Evolutionary conservation across 2,888 invertebrate genomes (phyloP).

Genomic region (Xestobium rufovillosum): DNA sequence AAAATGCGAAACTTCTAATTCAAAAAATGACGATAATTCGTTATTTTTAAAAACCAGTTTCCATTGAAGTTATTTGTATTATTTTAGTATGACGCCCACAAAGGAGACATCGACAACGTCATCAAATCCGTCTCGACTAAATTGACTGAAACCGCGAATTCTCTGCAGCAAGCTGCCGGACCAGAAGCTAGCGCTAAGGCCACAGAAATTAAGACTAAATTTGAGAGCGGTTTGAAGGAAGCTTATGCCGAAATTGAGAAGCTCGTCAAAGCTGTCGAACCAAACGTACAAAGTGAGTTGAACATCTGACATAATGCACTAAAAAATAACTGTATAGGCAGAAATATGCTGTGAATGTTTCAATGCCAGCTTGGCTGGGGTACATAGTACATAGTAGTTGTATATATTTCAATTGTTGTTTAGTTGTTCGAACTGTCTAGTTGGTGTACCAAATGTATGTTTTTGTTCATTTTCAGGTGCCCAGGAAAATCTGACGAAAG

Average conservation of each 20-base stretch:
- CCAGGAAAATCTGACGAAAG: slow-evolving; percentile 19
- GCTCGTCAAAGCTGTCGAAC: slow-evolving; percentile 34
- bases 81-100: too few species aligned
- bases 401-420: too few species aligned
- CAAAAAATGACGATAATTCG: slow-evolving; percentile 4
- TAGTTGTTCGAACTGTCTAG: too few species aligned
- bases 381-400: too few species aligned
- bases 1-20: not conserved
- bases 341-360: too few species aligned
- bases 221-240: slow-evolving; percentile 33
- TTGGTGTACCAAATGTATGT: slow-evolving; percentile 18
- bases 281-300: slow-evolving; percentile 34
- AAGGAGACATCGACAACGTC: slow-evolving; percentile 30
- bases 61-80: slow-evolving; percentile 5
- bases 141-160: slow-evolving; percentile 28
- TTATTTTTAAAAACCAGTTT: not conserved
- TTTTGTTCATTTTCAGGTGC: slow-evolving; percentile 22
- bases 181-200: slow-evolving; percentile 35
- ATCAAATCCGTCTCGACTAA: slow-evolving; percentile 33
- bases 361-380: too few species aligned
- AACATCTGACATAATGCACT: too few species aligned
- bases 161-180: slow-evolving; percentile 32
- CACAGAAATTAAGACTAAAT: slow-evolving; percentile 31
- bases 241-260: slow-evolving; percentile 33
- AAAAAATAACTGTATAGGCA: too few species aligned